phyloP scores from a whole-genome alignment of 2,888 invertebrate genomes.

The Agrochola litura region DNA sequence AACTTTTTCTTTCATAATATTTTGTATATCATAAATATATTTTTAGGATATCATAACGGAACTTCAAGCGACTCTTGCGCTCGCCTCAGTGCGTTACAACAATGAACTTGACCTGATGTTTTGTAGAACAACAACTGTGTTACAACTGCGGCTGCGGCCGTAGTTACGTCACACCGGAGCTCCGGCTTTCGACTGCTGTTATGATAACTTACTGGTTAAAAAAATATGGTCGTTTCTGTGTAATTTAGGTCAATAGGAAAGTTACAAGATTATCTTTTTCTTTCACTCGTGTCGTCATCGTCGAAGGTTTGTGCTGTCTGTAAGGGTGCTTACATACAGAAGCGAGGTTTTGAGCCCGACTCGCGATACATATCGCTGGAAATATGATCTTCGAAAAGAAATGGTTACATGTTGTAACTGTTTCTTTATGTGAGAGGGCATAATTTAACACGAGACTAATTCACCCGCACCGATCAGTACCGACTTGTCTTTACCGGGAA shows the following conservation, averaged over 20 bases:
- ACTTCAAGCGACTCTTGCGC: conserved; percentile 32
- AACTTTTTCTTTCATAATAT: conserved; percentile 5
- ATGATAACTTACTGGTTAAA: conserved; percentile 23
- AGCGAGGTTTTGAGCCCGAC: too few relatives aligned
- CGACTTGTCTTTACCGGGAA: too few relatives aligned
- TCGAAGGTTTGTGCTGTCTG: neutral
- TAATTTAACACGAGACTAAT: too few relatives aligned
- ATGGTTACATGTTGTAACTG: too few relatives aligned
- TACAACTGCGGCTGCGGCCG: neutral
- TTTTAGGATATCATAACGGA: conserved; percentile 16
- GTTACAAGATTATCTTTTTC: neutral
- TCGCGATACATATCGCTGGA: too few relatives aligned
- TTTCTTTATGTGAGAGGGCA: too few relatives aligned
- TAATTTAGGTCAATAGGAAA: conserved; percentile 9
- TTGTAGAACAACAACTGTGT: conserved; percentile 40
- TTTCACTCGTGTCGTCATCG: neutral
- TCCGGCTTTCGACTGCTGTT: conserved; percentile 31
- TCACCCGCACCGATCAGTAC: too few relatives aligned
- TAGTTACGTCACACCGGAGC: conserved; percentile 56
- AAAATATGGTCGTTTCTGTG: neutral
- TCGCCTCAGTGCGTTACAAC: conserved; percentile 28
- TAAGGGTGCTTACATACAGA: too few relatives aligned
- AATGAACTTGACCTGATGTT: conserved; percentile 60
- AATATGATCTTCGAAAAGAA: too few relatives aligned
- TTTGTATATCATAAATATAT: conserved; percentile 10